phyloP scores from a whole-genome alignment of 2,888 invertebrate genomes.

The Eupithecia tripunctaria region DNA sequence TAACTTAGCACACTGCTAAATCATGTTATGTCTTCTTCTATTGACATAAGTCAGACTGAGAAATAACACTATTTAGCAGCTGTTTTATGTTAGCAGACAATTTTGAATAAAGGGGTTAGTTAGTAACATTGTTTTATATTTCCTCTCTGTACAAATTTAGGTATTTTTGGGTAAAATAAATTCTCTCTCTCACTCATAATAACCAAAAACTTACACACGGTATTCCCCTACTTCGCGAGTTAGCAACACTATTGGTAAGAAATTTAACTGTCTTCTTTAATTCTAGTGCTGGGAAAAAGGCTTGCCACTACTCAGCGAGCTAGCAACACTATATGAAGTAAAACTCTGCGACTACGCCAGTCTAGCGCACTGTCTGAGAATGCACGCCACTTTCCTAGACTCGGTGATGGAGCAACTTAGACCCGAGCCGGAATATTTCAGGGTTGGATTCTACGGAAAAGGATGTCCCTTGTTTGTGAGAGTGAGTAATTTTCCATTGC shows the following conservation, averaged over 20 bases:
- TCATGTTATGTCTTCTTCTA: no score
- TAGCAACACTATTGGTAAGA: not conserved
- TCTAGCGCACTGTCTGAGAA: conserved; percentile 92
- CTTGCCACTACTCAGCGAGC: conserved; percentile 94
- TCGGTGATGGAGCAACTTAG: conserved; percentile 94
- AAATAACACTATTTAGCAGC: no score
- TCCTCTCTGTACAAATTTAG: no score
- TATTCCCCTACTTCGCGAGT: not conserved
- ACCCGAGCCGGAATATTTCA: conserved; percentile 97
- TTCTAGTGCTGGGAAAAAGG: conserved; percentile 97
- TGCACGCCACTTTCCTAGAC: conserved; percentile 95
- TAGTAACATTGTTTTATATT: no score
- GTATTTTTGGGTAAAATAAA: no score
- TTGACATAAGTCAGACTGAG: no score
- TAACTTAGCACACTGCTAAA: no score
- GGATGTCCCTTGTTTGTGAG: conserved; percentile 97
- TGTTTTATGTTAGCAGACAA: no score
- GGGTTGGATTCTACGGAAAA: conserved; percentile 97
- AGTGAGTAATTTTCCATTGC: conserved; percentile 85
- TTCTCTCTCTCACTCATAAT: no score
- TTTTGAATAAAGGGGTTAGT: no score
- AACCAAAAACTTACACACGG: no score
- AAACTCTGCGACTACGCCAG: conserved; percentile 94
- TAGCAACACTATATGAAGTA: conserved; percentile 94
- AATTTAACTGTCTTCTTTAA: not conserved